Evolutionary conservation across 2,113 vertebrate species (phyloP), one percentile per base, ranked within the genome.

Genomic region (Nothoprocta perdicaria): DNA sequence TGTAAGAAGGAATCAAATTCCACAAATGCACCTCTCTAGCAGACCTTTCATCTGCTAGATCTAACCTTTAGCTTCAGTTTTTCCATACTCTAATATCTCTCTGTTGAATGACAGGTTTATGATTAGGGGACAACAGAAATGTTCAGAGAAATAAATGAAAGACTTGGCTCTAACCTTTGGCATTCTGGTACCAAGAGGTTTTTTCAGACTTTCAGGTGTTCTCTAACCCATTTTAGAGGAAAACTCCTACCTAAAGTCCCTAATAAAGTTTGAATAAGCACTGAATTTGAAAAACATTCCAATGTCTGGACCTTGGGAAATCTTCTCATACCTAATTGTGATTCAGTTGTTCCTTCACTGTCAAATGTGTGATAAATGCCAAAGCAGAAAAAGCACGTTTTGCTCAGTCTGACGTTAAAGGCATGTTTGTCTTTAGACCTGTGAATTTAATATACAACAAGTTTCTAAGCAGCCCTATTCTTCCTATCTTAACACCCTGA

Each of bases 281-380:
- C 43, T 3, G 13, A 43, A 17, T 71, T 87, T 45, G 82, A 10
- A 57, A 69, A 89, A 79, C 86, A 67, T 89, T 61, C 63, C 33
- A 94, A 93, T 31, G 21, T 38, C 76, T 65, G 52, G 76, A 86
- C 68, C 29, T 84, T 86, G 92, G 66, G 46, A 91, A 93, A 86
- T 74, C 22, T 79, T 66, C 53, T 92, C 53, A 62, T 77, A 46
- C 71, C 67, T 96, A 82, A 88, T 75, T 95, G 87, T 82, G 73
- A 95, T 93, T 95, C 77, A 80, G 81, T 68, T 58, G 55, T 29
- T 90, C 87, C 41, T 88, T 84, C 77, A 62, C 81, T 84, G 76
- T 87, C 73, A 92, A 68, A 80, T 12, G 13, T 63, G 82, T 85
- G 77, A 93, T 84, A 96, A 97, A 95, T 92, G 74, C 73, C 77